Conservation (phyloP, 2,888 invertebrate species). For the Ophion ventricosus region DNA sequence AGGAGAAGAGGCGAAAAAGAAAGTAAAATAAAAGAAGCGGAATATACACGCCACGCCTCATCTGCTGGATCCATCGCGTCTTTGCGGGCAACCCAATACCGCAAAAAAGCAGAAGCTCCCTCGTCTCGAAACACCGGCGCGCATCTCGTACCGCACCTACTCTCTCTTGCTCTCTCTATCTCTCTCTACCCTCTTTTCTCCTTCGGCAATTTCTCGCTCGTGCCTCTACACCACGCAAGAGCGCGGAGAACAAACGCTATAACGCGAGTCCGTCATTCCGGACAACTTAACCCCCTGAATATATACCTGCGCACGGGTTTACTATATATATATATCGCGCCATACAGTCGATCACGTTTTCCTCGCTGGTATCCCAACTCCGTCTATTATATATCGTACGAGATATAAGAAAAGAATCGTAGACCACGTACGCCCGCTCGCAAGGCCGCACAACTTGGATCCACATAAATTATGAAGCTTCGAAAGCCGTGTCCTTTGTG, state of each 20-base stretch:
- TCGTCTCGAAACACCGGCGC: conserved; percentile 35
- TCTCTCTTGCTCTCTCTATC: not conserved
- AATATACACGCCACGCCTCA: conserved; percentile 45
- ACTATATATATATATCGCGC: conserved; percentile 15
- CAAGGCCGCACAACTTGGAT: conserved; percentile 50
- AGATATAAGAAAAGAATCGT: conserved; percentile 16
- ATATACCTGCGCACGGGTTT: conserved; percentile 20
- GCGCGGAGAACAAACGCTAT: conserved; percentile 15
- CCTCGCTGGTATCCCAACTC: conserved; percentile 44
- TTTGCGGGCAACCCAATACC: conserved; percentile 1
- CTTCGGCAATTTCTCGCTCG: conserved; percentile 51
- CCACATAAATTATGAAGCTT: conserved; percentile 52
- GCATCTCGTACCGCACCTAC: not conserved
- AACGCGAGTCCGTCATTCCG: conserved; percentile 17
- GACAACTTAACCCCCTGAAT: conserved; percentile 16
- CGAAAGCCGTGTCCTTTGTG: conserved; percentile 18
- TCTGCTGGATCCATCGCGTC: conserved; percentile 24
- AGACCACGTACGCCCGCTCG: conserved; percentile 12
- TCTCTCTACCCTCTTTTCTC: conserved; percentile 7
- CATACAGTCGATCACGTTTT: conserved; percentile 60
- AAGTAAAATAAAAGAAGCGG: not conserved
- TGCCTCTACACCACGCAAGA: conserved; percentile 34
- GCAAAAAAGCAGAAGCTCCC: conserved; percentile 47
- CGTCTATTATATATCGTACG: conserved; percentile 38
- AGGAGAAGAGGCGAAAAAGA: not conserved